A percentile compares a stretch with the other conserved stretches of the same genome.
These are phyloP conservation scores for Uloborus diversus DNA, from an alignment of 1,140 invertebrate genomes.

Conservation along the genomic window DNA sequence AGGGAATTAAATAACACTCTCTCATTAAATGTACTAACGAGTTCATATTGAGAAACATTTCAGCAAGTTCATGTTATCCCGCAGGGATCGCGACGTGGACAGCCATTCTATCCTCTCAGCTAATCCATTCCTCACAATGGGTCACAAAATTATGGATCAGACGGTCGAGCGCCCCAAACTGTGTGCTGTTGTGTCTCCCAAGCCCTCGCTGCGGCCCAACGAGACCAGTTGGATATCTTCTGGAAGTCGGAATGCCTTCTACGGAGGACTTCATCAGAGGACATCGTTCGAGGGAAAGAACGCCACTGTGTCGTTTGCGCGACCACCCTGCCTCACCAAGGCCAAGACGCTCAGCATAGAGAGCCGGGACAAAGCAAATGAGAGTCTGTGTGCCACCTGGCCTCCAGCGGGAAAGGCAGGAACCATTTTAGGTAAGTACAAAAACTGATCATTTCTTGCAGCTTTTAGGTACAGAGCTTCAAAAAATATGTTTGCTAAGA, in stretches of 20 bases:
- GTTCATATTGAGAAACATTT: too few species aligned
- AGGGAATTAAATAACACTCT: too few species aligned
- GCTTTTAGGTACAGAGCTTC: too few species aligned
- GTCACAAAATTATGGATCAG: background rate
- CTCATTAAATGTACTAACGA: too few species aligned
- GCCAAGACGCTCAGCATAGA: conserved; percentile 53
- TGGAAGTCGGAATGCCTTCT: background rate
- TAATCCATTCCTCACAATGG: background rate
- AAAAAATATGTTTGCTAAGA: too few species aligned
- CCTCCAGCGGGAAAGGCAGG: conserved; percentile 35
- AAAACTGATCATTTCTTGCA: too few species aligned
- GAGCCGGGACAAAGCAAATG: conserved; percentile 20
- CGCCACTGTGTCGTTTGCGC: background rate
- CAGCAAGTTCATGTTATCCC: too few species aligned
- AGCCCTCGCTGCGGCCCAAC: conserved; percentile 15
- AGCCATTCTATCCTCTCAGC: background rate
- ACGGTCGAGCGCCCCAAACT: background rate
- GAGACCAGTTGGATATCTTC: conserved; percentile 10
- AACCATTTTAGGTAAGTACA: conserved; percentile 29
- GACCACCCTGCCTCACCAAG: conserved; percentile 31
- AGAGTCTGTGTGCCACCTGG: conserved; percentile 53
- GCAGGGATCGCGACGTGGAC: background rate
- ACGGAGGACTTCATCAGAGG: conserved; percentile 9
- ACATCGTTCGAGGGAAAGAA: background rate
- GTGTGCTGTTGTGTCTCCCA: conserved; percentile 4